phyloP scores from a whole-genome alignment of 1,140 invertebrate species.

The Trichonephila inaurata region DNA sequence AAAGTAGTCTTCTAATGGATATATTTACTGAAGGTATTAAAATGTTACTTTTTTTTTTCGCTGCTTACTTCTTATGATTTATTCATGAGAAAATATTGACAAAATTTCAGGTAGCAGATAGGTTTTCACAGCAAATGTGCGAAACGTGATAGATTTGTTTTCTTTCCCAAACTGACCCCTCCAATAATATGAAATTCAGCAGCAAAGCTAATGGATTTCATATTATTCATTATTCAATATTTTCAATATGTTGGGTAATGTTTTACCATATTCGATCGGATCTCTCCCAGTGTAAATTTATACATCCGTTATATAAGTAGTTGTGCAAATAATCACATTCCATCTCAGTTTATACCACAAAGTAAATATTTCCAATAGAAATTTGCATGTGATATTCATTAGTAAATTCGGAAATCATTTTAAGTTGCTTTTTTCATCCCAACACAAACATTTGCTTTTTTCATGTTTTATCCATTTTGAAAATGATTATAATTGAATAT shows the following conservation, averaged over 20 bases:
- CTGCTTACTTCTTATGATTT: background rate
- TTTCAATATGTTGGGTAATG: background rate
- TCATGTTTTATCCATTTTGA: no score
- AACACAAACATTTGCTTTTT: no score
- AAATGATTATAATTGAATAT: no score
- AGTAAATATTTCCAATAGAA: background rate
- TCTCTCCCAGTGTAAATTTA: background rate
- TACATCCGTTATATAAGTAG: background rate
- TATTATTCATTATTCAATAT: slow-evolving; percentile 9
- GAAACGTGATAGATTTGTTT: background rate
- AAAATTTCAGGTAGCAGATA: background rate
- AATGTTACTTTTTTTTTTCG: background rate
- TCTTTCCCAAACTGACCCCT: background rate
- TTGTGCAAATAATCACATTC: background rate
- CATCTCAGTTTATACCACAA: background rate
- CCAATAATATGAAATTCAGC: background rate
- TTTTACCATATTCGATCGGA: background rate
- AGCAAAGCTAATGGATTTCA: background rate
- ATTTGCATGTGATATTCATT: slow-evolving; percentile 14
- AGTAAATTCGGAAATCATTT: no score
- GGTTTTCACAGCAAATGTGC: slow-evolving; percentile 9
- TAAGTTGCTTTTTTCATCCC: no score
- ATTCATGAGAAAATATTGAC: background rate
- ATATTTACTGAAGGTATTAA: background rate
- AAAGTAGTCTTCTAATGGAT: background rate